A percentile compares a stretch with the other conserved stretches of the same genome.
phyloP scores from a whole-genome alignment of 1,140 invertebrate species.

The Cydia pomonella region DNA sequence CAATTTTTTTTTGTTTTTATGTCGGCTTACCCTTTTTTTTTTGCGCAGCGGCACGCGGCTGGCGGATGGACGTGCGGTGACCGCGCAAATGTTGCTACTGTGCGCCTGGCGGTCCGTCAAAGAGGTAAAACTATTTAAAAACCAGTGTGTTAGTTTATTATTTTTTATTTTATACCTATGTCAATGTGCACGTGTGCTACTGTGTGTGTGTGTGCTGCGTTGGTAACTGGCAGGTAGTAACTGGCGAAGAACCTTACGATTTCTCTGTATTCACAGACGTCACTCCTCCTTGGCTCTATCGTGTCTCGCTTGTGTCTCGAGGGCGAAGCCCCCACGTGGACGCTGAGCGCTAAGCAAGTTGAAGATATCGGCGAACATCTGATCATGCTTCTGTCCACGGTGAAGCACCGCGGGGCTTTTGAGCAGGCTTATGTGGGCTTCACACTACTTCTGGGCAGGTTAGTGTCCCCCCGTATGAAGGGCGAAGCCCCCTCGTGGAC shows the following conservation, averaged over 20 bases:
- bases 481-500: background rate
- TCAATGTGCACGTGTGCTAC: too few relatives aligned
- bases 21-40: background rate
- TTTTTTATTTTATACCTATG: background rate
- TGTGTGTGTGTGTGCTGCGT: too few relatives aligned
- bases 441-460: conserved; percentile 84
- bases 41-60: conserved; percentile 50
- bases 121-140: conserved; percentile 67
- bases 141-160: background rate
- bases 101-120: conserved; percentile 93
- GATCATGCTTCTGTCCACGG: conserved; percentile 86
- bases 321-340: conserved; percentile 38
- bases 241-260: background rate
- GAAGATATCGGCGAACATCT: conserved; percentile 87
- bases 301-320: conserved; percentile 63
- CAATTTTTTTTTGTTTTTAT: too few relatives aligned
- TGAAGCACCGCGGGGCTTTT: conserved; percentile 96
- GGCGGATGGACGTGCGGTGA: conserved; percentile 69
- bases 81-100: conserved; percentile 92
- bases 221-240: too few relatives aligned
- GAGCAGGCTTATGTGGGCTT: conserved; percentile 97
- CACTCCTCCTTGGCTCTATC: conserved; percentile 81
- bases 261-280: conserved; percentile 54
- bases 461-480: background rate
- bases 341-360: conserved; percentile 71